These are phyloP conservation scores for Lota lota DNA, from an alignment of 2,113 vertebrate genomes.

Conservation along the genomic window DNA sequence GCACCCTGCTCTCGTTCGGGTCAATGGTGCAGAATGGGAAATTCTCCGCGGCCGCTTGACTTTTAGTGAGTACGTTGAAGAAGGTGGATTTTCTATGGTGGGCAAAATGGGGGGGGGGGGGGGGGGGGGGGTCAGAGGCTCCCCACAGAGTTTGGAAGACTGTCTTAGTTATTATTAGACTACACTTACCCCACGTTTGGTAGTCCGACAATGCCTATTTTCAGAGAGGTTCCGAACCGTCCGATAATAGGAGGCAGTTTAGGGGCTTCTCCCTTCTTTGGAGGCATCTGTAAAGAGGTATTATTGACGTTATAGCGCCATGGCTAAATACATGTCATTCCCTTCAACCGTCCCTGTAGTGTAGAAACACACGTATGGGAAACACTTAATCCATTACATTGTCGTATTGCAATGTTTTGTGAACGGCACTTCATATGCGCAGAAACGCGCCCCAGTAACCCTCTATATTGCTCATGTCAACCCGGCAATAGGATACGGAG, in stretches of 20 bases:
- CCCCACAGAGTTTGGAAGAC: background rate
- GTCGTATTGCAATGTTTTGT: background rate
- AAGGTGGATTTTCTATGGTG: slow-evolving; percentile 91
- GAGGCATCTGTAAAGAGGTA: slow-evolving; percentile 83
- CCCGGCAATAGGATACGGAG: too few species aligned
- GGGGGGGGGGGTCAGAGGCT: background rate
- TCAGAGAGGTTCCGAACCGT: slow-evolving; percentile 94
- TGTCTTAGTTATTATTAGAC: background rate
- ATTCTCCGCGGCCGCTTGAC: slow-evolving; percentile 93
- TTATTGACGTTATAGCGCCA: background rate
- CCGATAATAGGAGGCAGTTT: slow-evolving; percentile 89
- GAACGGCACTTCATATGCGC: background rate
- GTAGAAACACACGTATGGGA: background rate
- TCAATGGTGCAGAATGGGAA: slow-evolving; percentile 99
- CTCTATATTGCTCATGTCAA: too few species aligned
- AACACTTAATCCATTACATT: background rate
- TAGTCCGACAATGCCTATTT: slow-evolving; percentile 96
- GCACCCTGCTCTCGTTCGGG: slow-evolving; percentile 96
- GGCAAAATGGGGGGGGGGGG: slow-evolving; percentile 1
- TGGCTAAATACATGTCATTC: background rate
- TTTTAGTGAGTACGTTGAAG: slow-evolving; percentile 98
- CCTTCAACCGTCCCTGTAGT: background rate
- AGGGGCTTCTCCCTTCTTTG: slow-evolving; percentile 90
- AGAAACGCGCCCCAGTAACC: too few species aligned
- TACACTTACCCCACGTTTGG: slow-evolving; percentile 94